Base-by-base conservation (phyloP, 1,140 invertebrate species). In the Dendroctonus ponderosae region DNA sequence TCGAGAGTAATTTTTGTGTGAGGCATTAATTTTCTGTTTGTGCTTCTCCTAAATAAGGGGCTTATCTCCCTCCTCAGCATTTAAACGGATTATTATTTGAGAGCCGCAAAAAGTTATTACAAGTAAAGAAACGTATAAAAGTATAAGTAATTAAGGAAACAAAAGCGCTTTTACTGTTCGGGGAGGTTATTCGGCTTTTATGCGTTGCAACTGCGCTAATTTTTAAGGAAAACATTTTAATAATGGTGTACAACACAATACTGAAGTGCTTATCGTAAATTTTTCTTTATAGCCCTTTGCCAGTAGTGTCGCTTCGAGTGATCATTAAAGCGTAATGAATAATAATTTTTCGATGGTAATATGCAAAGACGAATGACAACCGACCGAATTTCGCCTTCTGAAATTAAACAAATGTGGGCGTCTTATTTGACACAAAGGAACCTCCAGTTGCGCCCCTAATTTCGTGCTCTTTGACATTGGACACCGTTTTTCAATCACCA, bases 61-160 rank as follows among this genome's bases (percentile, higher is more conserved):
- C 59, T 67, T 49, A 67, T 62, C 57, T 39, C 39, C 26, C 58
- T 60, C n/a, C 51, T 49, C 40, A 60, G 67, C 60, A 69, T 69
- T 69, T 65, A 73, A 73, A 73, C 65, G 70, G 72, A 73, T 73
- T 73, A 72, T 69, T 69, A 71, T 73, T 65, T 71, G 59, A 51
- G 52, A 48, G 46, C 64, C 67, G 54, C 41, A 62, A 66, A 70
- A 70, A 71, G 63, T 71, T 72, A 72, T 71, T 71, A 68, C 70
- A 68, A 71, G 69, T 68, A 73, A 73, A 66, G 70, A 67, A 73
- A 69, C 70, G 67, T 67, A 71, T 73, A 73, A 73, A 73, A 73
- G 72, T 62, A 66, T 69, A 69, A 71, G 72, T 73, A 73, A 73
- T 73, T 73, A 73, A 70, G 67, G 70, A 73, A 73, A 71, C 65